These are phyloP conservation scores for Conus ventricosus DNA, from an alignment of 1,140 invertebrate species.

Conservation along the genomic window DNA sequence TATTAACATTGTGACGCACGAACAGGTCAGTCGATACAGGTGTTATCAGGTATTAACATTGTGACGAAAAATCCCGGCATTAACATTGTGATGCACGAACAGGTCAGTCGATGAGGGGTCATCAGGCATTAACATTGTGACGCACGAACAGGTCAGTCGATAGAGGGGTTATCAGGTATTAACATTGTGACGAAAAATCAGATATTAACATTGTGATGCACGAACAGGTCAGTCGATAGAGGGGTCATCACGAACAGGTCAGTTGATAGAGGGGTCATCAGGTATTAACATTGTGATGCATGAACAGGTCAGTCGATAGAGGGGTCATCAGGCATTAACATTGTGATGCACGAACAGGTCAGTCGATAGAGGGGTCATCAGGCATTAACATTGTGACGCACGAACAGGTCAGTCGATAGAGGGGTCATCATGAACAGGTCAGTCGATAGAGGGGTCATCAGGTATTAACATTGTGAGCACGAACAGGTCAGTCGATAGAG, in stretches of 20 bases:
- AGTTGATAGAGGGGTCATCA: slow-evolving; percentile 20
- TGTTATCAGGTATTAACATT: too few relatives aligned
- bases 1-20: slow-evolving; percentile 52
- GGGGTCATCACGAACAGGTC: too few relatives aligned
- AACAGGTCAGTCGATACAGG: slow-evolving; percentile 42
- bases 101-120: too few relatives aligned
- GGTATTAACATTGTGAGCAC: slow-evolving; percentile 50
- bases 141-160: background rate
- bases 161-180: slow-evolving; percentile 3
- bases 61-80: too few relatives aligned
- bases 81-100: too few relatives aligned
- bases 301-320: slow-evolving; percentile 44
- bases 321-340: too few relatives aligned
- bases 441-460: too few relatives aligned
- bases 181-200: slow-evolving; percentile 54
- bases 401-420: too few relatives aligned
- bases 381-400: slow-evolving; percentile 48
- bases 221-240: slow-evolving; percentile 44
- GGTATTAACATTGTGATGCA: slow-evolving; percentile 54
- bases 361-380: too few relatives aligned
- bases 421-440: too few relatives aligned
- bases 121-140: slow-evolving; percentile 46
- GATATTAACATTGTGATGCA: too few relatives aligned
- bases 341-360: too few relatives aligned
- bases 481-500: slow-evolving; percentile 43